A percentile compares a stretch with the other conserved stretches of the same genome.
phyloP scores from a whole-genome alignment of 2,888 invertebrate species.

The Lycia hirtaria region DNA sequence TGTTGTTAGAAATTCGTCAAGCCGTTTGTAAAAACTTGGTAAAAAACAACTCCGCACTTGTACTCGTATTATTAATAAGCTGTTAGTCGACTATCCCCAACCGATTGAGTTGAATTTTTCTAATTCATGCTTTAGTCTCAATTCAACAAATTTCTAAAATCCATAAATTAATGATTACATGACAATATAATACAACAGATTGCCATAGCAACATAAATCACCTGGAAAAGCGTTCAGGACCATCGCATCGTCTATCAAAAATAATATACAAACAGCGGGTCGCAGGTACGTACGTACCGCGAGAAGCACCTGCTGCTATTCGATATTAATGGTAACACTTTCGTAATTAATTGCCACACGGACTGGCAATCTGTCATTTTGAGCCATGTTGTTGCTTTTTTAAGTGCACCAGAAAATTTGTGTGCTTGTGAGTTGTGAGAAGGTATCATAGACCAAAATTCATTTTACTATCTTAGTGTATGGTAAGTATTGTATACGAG shows the following conservation, averaged over 20 bases:
- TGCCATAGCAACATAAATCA: constrained; percentile 10
- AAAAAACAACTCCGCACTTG: too few relatives aligned
- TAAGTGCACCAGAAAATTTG: constrained; percentile 7
- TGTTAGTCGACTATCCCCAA: too few relatives aligned
- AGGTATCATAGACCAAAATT: too few relatives aligned
- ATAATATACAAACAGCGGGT: constrained; percentile 28
- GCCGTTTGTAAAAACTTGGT: too few relatives aligned
- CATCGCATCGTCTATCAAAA: constrained; percentile 34
- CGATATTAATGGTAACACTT: constrained; percentile 58
- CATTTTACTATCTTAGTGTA: too few relatives aligned
- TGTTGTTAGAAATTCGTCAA: too few relatives aligned
- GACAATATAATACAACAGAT: constrained; percentile 6
- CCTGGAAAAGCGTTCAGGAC: constrained; percentile 19
- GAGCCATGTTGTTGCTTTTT: constrained; percentile 36
- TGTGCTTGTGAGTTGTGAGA: background rate
- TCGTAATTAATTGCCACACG: constrained; percentile 61
- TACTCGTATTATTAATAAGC: too few relatives aligned
- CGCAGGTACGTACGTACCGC: constrained; percentile 30
- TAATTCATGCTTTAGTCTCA: background rate
- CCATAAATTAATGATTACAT: constrained; percentile 3
- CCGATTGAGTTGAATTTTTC: background rate
- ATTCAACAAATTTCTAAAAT: background rate
- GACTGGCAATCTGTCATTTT: constrained; percentile 49
- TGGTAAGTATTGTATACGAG: too few relatives aligned
- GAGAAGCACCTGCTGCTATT: constrained; percentile 49